These are phyloP conservation scores for Grapholita molesta DNA, from an alignment of 1,140 invertebrate species.

Conservation along the genomic window DNA sequence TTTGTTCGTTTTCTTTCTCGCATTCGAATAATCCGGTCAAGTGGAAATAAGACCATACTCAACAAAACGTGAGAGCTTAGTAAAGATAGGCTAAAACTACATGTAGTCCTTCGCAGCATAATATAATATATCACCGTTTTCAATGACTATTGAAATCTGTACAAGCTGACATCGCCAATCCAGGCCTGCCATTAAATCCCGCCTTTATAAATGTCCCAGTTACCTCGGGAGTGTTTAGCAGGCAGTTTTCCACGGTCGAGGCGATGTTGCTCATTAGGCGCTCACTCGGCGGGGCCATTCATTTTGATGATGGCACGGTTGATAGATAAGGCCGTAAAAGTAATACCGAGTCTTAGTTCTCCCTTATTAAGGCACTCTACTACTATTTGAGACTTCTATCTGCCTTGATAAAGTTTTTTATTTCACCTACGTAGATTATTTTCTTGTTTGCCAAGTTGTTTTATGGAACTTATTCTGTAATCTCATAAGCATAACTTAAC, in stretches of 20 bases:
- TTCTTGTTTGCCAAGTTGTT: neutral
- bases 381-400: no score
- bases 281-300: neutral
- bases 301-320: constrained; percentile 6
- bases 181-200: neutral
- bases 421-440: no score
- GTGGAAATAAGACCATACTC: constrained; percentile 8
- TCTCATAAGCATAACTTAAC: no score
- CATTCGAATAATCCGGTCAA: constrained; percentile 6
- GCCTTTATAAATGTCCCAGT: neutral
- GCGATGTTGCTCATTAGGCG: constrained; percentile 9
- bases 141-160: neutral
- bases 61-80: neutral
- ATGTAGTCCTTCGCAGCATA: neutral
- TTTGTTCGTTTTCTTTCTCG: neutral
- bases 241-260: constrained; percentile 2
- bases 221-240: neutral
- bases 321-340: constrained; percentile 1
- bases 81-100: neutral
- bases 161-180: neutral
- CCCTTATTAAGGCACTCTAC: neutral
- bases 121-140: neutral
- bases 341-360: neutral
- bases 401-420: no score
- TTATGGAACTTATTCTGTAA: neutral